Conservation (phyloP, 2,113 vertebrate genomes). For the Ochotona curzoniae region DNA sequence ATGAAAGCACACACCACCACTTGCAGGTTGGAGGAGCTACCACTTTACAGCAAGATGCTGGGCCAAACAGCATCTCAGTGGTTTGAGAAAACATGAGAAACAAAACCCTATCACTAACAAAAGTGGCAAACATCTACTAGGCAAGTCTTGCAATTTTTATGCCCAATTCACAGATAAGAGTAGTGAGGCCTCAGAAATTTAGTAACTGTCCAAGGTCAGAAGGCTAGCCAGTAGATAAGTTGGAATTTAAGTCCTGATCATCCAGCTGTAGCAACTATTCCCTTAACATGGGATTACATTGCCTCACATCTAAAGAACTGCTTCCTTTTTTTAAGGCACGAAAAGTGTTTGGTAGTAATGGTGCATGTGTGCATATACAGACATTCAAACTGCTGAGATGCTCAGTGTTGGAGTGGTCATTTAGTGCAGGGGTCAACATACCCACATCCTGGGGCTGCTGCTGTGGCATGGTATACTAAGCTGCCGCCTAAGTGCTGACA, state of each 20-base stretch:
- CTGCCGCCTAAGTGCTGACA: no score
- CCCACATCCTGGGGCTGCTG: no score
- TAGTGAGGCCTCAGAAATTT: neutral
- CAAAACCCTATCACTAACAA: neutral
- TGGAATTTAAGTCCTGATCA: conserved; percentile 25
- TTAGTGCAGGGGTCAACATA: no score
- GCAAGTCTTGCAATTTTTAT: neutral
- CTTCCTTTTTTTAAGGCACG: neutral
- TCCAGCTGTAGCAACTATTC: neutral
- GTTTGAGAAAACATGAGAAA: neutral
- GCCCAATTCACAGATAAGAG: conserved; percentile 9
- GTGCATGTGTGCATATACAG: neutral
- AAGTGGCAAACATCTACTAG: neutral
- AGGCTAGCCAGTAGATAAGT: neutral
- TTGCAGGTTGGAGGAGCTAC: neutral
- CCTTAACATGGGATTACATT: neutral
- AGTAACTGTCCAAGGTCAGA: conserved; percentile 19
- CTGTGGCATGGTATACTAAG: no score
- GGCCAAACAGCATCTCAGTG: neutral
- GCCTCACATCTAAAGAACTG: neutral
- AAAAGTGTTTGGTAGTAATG: conserved; percentile 12
- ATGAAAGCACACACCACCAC: neutral
- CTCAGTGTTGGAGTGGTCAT: neutral
- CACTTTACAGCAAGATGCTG: neutral
- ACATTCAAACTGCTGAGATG: neutral